These are phyloP conservation scores for Chaetodon auriga DNA, from an alignment of 2,113 vertebrate genomes.

Conservation along the genomic window DNA sequence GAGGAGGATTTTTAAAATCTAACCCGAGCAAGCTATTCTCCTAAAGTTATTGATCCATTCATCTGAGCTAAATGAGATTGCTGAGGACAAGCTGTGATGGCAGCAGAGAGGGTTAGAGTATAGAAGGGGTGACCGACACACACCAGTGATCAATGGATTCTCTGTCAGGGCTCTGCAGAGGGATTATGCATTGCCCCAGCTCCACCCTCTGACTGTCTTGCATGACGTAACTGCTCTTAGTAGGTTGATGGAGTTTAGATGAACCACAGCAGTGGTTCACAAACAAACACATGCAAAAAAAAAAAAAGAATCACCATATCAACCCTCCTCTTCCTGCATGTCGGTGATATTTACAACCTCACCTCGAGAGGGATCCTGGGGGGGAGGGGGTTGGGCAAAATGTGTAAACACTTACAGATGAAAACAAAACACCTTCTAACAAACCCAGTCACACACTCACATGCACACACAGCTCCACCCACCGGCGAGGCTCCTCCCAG, in stretches of 20 bases:
- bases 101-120: neutral
- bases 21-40: neutral
- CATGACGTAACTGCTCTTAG: slow-evolving; percentile 63
- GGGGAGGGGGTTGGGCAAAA: neutral
- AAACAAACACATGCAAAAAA: slow-evolving; percentile 10
- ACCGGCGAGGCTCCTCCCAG: slow-evolving; percentile 61
- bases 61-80: neutral
- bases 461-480: slow-evolving; percentile 60
- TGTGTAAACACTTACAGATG: slow-evolving; percentile 42
- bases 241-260: slow-evolving; percentile 30
- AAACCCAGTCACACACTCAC: slow-evolving; percentile 29
- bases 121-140: slow-evolving; percentile 62
- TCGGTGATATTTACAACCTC: slow-evolving; percentile 48
- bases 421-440: slow-evolving; percentile 50
- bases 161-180: slow-evolving; percentile 63
- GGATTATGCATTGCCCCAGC: slow-evolving; percentile 40
- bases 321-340: slow-evolving; percentile 26
- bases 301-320: slow-evolving; percentile 17
- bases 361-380: neutral
- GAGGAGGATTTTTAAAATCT: neutral
- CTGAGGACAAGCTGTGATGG: neutral
- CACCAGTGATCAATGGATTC: slow-evolving; percentile 67
- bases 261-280: neutral
- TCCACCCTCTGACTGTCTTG: slow-evolving; percentile 41
- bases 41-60: neutral